Evolutionary conservation across 2,888 invertebrate species (phyloP), one percentile per base, ranked within the genome.

Genomic region (Paralinhomoeus sp.): DNA sequence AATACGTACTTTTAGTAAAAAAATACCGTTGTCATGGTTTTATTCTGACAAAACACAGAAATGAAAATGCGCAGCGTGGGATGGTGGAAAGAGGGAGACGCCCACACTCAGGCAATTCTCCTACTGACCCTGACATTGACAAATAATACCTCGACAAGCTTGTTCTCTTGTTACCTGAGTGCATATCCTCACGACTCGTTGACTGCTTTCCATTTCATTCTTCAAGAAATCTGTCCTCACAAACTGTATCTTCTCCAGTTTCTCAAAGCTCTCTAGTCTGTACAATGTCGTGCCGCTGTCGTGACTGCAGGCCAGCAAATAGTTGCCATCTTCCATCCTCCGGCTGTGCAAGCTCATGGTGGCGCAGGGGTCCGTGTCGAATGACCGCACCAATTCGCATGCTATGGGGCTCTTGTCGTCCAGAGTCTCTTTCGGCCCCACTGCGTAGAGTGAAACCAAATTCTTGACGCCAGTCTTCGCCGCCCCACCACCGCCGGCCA

Each of bases 381-480:
- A 18, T n/a, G 37, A 36, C 3, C 35, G n/a, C 3, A 35, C 35
- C 15, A 31, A 31, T 12, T 12, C 12, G 9, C 12, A 15, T 12
- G 7, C 15, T 31, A 7, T 15, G n/a, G 35, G 9, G 9, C 9
- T 12, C 35, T 35, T 15, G 9, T 3, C 5, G 20, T 20, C 15
- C 5, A 5, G 37, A 37, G 20, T 7, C 2, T 27, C 21, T 2
- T 3, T 24, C 18, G 24, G 18, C 13, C 34, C 43, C 34, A 47
- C 5, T 3, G 7, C 7, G 23, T 34, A 46, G 13, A 42, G 55
- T 47, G 58, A 89, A 69, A 97, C 83, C 64, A 85, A 84, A 73
- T 97, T 97, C 34, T 80, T 79, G 45, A 97, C 82, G 44, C 97
- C 97, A 39, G 91, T 91, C 65, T 87, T 89, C 18, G 89, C 78